Evolutionary conservation across 2,797 vertebrate species (phyloP).

Genomic region (Choloepus didactylus): DNA sequence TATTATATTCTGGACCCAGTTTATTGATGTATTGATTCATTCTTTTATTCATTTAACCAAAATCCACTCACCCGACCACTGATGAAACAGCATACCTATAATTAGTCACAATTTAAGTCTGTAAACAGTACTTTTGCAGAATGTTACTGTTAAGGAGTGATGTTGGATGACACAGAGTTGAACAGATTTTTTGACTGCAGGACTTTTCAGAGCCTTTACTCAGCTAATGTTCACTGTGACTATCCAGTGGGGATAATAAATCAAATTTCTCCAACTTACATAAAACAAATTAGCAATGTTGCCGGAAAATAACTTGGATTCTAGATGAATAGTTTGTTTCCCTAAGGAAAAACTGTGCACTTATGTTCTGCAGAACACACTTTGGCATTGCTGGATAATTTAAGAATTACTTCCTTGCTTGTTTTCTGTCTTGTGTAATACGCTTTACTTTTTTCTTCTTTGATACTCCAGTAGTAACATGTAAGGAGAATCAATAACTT

Average conservation of each 20-base stretch:
- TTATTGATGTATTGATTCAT: not conserved
- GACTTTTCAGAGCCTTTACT: constrained; percentile 2
- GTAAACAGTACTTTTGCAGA: not conserved
- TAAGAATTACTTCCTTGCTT: constrained; percentile 1
- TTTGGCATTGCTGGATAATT: not conserved
- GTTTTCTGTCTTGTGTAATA: constrained; percentile 5
- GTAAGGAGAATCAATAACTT: not conserved
- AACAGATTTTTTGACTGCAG: not conserved
- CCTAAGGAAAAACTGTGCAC: not conserved
- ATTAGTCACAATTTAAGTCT: too few relatives aligned
- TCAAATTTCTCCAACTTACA: not conserved
- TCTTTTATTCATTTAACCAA: not conserved
- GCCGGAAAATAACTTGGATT: too few relatives aligned
- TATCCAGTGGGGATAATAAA: not conserved
- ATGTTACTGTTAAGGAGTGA: constrained; percentile 24
- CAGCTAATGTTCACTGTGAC: not conserved
- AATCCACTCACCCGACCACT: too few relatives aligned
- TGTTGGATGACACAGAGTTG: not conserved
- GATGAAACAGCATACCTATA: too few relatives aligned
- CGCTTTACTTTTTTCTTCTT: not conserved
- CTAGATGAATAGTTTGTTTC: not conserved
- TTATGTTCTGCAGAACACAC: not conserved
- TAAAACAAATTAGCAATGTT: too few relatives aligned
- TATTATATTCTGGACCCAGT: not conserved
- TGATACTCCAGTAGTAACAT: constrained; percentile 14